Conservation (phyloP, 2,113 vertebrate species). For the Lampris megalopsis region DNA sequence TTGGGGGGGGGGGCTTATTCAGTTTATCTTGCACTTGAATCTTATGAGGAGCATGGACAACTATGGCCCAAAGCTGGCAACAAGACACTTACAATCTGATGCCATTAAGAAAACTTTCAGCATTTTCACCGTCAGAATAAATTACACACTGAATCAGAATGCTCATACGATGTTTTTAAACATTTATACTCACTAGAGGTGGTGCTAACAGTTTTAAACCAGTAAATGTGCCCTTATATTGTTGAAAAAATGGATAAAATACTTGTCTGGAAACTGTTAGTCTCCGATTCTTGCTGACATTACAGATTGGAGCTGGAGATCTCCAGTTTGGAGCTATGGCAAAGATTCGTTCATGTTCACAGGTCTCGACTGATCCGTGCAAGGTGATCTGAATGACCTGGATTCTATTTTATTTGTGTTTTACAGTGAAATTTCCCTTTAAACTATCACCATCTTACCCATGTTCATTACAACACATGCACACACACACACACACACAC, state of each 20-base stretch:
- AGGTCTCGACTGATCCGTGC: constrained; percentile 15
- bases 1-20: constrained; percentile 26
- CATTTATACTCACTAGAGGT: constrained; percentile 56
- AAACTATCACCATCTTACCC: constrained; percentile 67
- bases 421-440: constrained; percentile 56
- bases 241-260: constrained; percentile 61
- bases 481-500: neutral
- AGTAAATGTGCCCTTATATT: constrained; percentile 68
- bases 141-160: constrained; percentile 53
- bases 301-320: constrained; percentile 26
- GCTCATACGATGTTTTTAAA: constrained; percentile 54
- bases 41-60: constrained; percentile 39
- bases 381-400: constrained; percentile 60
- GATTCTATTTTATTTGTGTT: constrained; percentile 30
- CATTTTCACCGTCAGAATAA: constrained; percentile 35
- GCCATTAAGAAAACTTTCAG: constrained; percentile 6
- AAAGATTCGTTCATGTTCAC: constrained; percentile 41
- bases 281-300: constrained; percentile 30
- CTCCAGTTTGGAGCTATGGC: constrained; percentile 17
- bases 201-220: constrained; percentile 67
- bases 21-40: constrained; percentile 51
- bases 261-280: constrained; percentile 51
- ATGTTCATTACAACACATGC: constrained; percentile 47
- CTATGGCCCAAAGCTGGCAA: constrained; percentile 38
- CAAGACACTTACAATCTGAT: constrained; percentile 15